phyloP scores from a whole-genome alignment of 2,113 vertebrate species.

The Apus apus region DNA sequence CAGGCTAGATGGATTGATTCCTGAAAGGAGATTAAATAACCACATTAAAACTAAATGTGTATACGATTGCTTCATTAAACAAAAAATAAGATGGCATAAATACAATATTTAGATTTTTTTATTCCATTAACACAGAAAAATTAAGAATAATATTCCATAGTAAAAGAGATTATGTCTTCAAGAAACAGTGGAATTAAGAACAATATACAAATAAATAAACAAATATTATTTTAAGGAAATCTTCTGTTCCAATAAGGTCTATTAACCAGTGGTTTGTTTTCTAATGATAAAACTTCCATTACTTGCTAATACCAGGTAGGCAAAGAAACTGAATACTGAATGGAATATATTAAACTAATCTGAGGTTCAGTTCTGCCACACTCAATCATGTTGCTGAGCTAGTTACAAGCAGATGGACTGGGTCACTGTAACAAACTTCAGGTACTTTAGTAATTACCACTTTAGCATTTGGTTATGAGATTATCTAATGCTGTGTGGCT shows the following conservation, averaged over 20 bases:
- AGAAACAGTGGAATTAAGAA: background rate
- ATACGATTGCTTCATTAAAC: background rate
- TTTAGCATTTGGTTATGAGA: background rate
- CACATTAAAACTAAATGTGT: background rate
- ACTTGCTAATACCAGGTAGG: background rate
- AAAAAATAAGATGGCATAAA: background rate
- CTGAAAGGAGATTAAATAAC: background rate
- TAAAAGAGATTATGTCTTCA: background rate
- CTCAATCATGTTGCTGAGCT: background rate
- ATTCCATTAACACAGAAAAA: background rate
- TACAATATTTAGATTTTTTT: background rate
- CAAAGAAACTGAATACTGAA: background rate
- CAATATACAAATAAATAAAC: background rate
- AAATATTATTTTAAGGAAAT: background rate
- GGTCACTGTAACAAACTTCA: background rate
- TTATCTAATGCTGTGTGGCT: background rate
- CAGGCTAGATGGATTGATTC: background rate
- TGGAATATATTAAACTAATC: background rate
- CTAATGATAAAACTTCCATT: background rate
- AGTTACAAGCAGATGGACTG: background rate
- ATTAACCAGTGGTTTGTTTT: background rate
- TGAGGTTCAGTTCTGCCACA: background rate
- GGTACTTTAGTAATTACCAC: background rate
- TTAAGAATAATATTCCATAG: background rate
- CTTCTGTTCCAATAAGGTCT: background rate